Evolutionary conservation across 2,797 vertebrate species (phyloP).

Genomic region (Spheniscus humboldti): DNA sequence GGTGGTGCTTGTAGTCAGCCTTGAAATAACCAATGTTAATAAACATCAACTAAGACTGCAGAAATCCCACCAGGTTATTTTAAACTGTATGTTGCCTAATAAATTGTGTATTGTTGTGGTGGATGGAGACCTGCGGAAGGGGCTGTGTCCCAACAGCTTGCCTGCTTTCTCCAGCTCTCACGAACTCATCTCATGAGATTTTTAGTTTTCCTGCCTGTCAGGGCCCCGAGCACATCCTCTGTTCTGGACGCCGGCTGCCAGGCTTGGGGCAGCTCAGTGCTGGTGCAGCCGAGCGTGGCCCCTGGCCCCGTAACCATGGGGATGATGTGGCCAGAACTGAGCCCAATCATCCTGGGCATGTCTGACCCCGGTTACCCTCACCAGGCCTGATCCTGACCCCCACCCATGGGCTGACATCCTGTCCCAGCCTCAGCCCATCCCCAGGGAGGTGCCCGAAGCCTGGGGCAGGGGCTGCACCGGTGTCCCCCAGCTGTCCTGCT

Average conservation of each 20-base stretch:
- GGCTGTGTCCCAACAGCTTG: not conserved
- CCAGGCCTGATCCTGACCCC: not conserved
- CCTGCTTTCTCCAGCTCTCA: not conserved
- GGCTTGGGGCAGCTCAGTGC: not conserved
- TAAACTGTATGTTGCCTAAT: not conserved
- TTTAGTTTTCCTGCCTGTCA: not conserved
- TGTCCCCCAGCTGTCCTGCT: not conserved
- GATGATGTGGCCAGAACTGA: not conserved
- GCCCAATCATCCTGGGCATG: too few species aligned
- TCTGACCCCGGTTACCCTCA: not conserved
- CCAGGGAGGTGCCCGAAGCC: fast-evolving
- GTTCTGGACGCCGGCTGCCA: fast-evolving
- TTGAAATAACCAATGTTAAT: not conserved
- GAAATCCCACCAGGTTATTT: not conserved
- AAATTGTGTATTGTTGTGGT: not conserved
- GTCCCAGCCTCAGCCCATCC: not conserved
- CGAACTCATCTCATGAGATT: not conserved
- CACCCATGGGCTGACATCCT: not conserved
- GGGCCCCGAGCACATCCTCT: not conserved
- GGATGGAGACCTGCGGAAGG: not conserved
- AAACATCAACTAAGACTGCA: not conserved
- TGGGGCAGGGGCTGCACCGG: not conserved
- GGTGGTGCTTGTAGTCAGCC: not conserved
- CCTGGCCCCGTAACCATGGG: not conserved
- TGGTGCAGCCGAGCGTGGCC: not conserved